A percentile compares a stretch with the other conserved stretches of the same genome.
Evolutionary conservation across 2,888 invertebrate genomes (phyloP).

Genomic region (Hypsopygia costalis): DNA sequence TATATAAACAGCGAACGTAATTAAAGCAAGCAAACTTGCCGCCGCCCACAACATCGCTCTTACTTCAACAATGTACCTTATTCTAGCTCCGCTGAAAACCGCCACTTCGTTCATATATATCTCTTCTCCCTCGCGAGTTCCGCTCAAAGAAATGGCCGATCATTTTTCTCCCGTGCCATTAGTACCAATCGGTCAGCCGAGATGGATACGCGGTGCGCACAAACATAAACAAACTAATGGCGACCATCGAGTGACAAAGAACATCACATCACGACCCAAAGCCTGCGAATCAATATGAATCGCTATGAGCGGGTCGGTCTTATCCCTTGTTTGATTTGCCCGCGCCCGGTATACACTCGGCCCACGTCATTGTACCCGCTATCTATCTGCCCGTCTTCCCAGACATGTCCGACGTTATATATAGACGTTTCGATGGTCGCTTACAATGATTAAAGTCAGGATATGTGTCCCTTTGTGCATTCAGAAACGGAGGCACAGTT

Average conservation of each 20-base stretch:
- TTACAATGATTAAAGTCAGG: constrained; percentile 28
- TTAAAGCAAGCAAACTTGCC: constrained; percentile 28
- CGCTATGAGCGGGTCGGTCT: constrained; percentile 11
- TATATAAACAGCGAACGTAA: neutral
- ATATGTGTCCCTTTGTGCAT: constrained; percentile 28
- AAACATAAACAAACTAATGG: constrained; percentile 68
- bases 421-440: constrained; percentile 4
- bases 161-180: constrained; percentile 62
- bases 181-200: constrained; percentile 51
- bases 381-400: constrained; percentile 17
- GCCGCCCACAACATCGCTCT: constrained; percentile 38
- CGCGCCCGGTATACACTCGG: constrained; percentile 16
- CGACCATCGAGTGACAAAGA: constrained; percentile 56
- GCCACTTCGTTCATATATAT: constrained; percentile 48
- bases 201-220: constrained; percentile 49
- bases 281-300: constrained; percentile 47
- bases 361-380: constrained; percentile 28
- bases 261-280: constrained; percentile 46
- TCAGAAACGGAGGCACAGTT: neutral
- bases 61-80: constrained; percentile 49
- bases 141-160: constrained; percentile 45
- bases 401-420: constrained; percentile 6
- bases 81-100: constrained; percentile 54
- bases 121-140: constrained; percentile 22
- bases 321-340: constrained; percentile 27